Base-by-base conservation (phyloP, 2,888 invertebrate species). In the Peribatodes rhomboidaria region DNA sequence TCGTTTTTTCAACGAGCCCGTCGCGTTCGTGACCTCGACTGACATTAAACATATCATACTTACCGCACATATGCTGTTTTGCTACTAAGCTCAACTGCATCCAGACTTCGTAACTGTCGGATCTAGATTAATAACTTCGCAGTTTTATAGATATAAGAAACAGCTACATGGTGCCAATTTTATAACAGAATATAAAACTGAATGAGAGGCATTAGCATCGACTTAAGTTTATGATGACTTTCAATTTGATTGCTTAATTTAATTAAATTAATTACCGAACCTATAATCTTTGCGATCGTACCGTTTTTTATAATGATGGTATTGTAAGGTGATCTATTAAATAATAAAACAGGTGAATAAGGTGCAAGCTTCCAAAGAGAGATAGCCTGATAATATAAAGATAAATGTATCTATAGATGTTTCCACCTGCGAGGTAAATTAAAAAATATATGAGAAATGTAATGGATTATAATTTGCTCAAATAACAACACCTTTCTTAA, bases 1-100 rank as follows among this genome's bases (percentile, higher is more conserved):
- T 78, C 79, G 80, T 86, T 88, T 88, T 89, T 89, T 88, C 77
- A 80, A 76, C 78, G 63, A 79, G 76, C 81, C 80, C 85, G 85
- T 80, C 85, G 61, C 85, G 84, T 78, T 84, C 86, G 85, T 90
- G 90, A 90, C 90, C 90, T 89, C 90, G 84, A 72, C 87, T 90
- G 88, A 86, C 88, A 85, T 89, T 86, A 85, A 85, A 64, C 85
- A 85, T 86, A 86, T 27, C 6, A 27, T 86, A 85, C 83, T 82
- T 80, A 73, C 82, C 83, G 83, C 82, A 84, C 83, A 85, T 83
- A 83, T 83, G 79, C 79, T 68, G 77, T 76, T 74, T 79, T 18
- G 35, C 14, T 49, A 16, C 50, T 56, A 31, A 67, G 9, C 54
- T 56, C 13, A 18, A 39, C 13, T 54, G 18, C 39, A 16, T 55